Evolutionary conservation across 2,888 invertebrate genomes (phyloP), one percentile per base, ranked within the genome.

Genomic region (Yponomeuta cagnagella): DNA sequence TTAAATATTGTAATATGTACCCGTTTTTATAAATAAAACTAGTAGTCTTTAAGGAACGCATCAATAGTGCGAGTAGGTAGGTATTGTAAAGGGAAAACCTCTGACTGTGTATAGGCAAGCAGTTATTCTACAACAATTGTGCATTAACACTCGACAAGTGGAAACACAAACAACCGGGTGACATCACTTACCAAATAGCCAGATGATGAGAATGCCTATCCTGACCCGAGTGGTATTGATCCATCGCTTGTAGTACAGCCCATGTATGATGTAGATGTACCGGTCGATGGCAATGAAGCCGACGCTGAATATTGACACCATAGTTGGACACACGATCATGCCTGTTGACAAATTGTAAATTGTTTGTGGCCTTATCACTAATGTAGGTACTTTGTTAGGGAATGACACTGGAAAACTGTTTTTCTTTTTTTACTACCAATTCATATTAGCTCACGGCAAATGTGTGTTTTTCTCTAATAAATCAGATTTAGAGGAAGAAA

Each of bases 301-400:
- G 5, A 95, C 93, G 69, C 94, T 94, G 80, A 94, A 94, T 72
- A 95, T 93, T 0, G 95, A 95, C 10, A 94, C 93, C 79, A 95
- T 84, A 0, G 94, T 93, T 63, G 94, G 93, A 72, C 94, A 93
- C n/a, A 94, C 94, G 70, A 94, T 89, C 89, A 94, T 87, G 70
- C 94, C 95, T 95, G 81, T 63, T 63, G 48, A 71, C 66, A 15
- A 52, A 58, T 58, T 58, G 52, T 12, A 15, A 12, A 58, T 15
- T 23, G 2, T 31, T 23, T 31, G 30, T 65, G 23, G 1, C 12
- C 15, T 58, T 58, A 58, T 15, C 52, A 58, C 52, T 23, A 23
- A 15, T 12, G 15, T 58, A 15, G 52, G 52, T 43, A 43, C 43
- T 8, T 8, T 43, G 43, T 43, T 43, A 43, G 43, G 37, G 37